phyloP scores from a whole-genome alignment of 2,797 vertebrate genomes.

The Malacoraja senta region DNA sequence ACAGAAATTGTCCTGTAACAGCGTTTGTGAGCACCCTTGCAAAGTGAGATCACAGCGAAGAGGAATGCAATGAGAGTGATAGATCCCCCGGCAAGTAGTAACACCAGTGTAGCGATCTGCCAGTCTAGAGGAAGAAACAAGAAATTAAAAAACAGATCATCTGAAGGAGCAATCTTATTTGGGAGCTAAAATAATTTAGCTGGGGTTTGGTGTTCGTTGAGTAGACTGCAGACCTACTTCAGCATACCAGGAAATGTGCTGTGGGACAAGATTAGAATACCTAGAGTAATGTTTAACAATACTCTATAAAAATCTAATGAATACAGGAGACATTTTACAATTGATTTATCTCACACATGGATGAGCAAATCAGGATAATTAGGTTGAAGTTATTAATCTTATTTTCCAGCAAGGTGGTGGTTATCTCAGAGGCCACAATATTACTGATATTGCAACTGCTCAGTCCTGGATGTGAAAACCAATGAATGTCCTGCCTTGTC shows the following conservation, averaged over 20 bases:
- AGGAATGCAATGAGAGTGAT: slow-evolving; percentile 64
- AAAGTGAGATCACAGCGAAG: slow-evolving; percentile 64
- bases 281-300: neutral
- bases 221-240: neutral
- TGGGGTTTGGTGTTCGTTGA: no score
- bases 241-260: neutral
- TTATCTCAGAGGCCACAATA: neutral
- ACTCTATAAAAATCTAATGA: neutral
- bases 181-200: no score
- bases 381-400: neutral
- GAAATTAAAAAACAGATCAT: neutral
- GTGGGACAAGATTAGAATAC: neutral
- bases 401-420: neutral
- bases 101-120: slow-evolving; percentile 70
- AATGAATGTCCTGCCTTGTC: neutral
- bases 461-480: neutral
- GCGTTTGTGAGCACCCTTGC: slow-evolving; percentile 60
- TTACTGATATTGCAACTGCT: neutral
- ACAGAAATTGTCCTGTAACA: slow-evolving; percentile 64
- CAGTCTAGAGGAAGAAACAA: slow-evolving; percentile 58
- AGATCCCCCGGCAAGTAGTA: slow-evolving; percentile 60
- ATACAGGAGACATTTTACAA: neutral
- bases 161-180: neutral
- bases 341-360: neutral
- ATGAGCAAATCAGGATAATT: neutral